Percentiles rank a stretch among this genome's conserved stretches.
Evolutionary conservation across 2,797 vertebrate species (phyloP).

Genomic region (Gila robusta): DNA sequence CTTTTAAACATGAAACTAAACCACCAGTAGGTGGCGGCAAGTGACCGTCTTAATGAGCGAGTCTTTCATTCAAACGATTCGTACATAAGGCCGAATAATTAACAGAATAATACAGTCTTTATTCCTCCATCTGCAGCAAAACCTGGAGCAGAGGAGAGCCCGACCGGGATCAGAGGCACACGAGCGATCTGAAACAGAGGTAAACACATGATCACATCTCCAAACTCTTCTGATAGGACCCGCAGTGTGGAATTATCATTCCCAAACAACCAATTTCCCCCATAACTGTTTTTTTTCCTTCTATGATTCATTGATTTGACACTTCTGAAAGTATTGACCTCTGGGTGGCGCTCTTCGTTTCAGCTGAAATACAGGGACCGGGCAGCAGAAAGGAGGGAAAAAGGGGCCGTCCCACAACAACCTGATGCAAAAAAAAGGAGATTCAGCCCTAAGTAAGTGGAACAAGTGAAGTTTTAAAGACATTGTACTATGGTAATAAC

Average conservation of each 20-base stretch:
- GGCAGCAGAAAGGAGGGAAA: conserved; percentile 77
- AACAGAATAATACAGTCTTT: neutral
- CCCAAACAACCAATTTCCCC: neutral
- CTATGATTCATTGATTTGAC: neutral
- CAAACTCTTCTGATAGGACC: neutral
- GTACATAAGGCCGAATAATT: neutral
- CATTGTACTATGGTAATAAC: neutral
- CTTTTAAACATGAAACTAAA: too few relatives aligned
- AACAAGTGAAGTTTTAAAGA: neutral
- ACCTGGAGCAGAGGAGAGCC: conserved; percentile 86
- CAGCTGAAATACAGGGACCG: conserved; percentile 81
- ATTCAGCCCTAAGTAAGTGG: conserved; percentile 78
- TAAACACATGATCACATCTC: conserved; percentile 52
- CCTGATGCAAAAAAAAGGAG: conserved; percentile 86
- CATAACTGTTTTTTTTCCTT: neutral
- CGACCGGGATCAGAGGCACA: conserved; percentile 76
- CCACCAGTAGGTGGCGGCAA: too few relatives aligned
- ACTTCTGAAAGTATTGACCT: neutral
- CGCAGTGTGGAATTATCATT: neutral
- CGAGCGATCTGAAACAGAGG: conserved; percentile 82
- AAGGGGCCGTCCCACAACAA: conserved; percentile 74
- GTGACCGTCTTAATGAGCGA: too few relatives aligned
- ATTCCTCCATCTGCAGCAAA: conserved; percentile 81
- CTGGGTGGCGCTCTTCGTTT: conserved; percentile 12
- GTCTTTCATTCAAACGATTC: too few relatives aligned